phyloP scores from a whole-genome alignment of 1,140 invertebrate genomes.

The Choristoneura fumiferana region DNA sequence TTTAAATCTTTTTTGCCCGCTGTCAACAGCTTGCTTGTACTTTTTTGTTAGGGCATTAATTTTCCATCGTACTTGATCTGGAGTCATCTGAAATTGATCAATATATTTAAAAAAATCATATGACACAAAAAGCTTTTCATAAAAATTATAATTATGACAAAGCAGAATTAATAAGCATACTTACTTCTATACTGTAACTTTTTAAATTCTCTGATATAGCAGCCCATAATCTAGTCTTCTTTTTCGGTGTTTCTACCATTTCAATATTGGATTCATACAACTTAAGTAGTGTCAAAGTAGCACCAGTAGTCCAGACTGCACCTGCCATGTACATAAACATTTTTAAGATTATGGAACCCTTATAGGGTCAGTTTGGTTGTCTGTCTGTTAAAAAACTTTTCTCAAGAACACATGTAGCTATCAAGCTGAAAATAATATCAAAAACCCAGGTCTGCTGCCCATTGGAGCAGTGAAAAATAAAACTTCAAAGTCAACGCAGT shows the following conservation, averaged over 20 bases:
- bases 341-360: too few species aligned
- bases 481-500: too few species aligned
- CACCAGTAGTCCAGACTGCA: constrained; percentile 43
- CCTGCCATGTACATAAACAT: too few species aligned
- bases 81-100: constrained; percentile 33
- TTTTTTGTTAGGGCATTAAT: constrained; percentile 47
- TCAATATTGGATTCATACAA: constrained; percentile 45
- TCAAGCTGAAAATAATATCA: too few species aligned
- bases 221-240: constrained; percentile 47
- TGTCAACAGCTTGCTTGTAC: constrained; percentile 43
- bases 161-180: not conserved
- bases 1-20: constrained; percentile 41
- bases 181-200: constrained; percentile 42
- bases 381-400: too few species aligned
- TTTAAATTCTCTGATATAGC: constrained; percentile 45
- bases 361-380: too few species aligned
- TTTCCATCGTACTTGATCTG: constrained; percentile 47
- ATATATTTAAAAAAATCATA: not conserved
- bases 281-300: constrained; percentile 37
- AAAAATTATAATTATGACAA: not conserved
- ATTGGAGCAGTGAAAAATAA: too few species aligned
- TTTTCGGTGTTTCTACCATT: constrained; percentile 47
- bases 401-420: too few species aligned
- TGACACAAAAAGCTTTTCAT: not conserved
- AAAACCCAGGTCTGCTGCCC: too few species aligned